Base-by-base conservation (phyloP, 2,888 invertebrate genomes). In the Sinelater perroti region DNA sequence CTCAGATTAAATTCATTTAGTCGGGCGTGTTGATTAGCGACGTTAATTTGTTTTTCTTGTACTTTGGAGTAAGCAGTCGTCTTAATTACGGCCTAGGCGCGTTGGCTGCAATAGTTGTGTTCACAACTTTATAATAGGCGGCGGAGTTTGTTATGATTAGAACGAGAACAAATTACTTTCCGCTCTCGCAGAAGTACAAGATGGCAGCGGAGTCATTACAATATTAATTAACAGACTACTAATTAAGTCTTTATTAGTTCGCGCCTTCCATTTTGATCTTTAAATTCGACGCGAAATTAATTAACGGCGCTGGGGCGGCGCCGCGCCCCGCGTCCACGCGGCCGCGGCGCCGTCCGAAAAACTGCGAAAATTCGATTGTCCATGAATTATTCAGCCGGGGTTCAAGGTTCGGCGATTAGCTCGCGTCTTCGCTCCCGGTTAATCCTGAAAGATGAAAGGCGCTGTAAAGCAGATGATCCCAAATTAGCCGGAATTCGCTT, bases 211-310 rank as follows among this genome's bases (percentile, higher is more conserved):
- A 55, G 46, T 55, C 47, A 31, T 47, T 47, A 47, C 33, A 55
- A 55, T 55, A 47, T 47, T 55, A 55, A 55, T 55, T 55, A 55
- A 53, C 55, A 30, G 36, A 55, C 33, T 55, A 47, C 46, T 55
- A 55, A 55, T 55, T 55, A 47, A 47, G 46, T 55, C 38, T 55
- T 45, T 40, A 50, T 50, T 50, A 38, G 50, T 38, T 50, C 53
- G 31, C 46, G 21, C 46, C 38, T 47, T 31, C 38, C 35, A 47
- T 47, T 55, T 45, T 30, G 47, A 55, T 55, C 55, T 31, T 30
- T 46, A 53, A 46, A 55, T 47, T 47, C 55, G 38, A 50, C 55
- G 47, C 26, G 47, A 55, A 55, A 47, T 55, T 55, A 55, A 55
- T 55, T 55, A 50, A 50, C 35, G 17, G 30, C 44, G 30, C n/a